These are phyloP conservation scores for Aegithalos caudatus DNA, from an alignment of 2,113 vertebrate species.

Conservation along the genomic window DNA sequence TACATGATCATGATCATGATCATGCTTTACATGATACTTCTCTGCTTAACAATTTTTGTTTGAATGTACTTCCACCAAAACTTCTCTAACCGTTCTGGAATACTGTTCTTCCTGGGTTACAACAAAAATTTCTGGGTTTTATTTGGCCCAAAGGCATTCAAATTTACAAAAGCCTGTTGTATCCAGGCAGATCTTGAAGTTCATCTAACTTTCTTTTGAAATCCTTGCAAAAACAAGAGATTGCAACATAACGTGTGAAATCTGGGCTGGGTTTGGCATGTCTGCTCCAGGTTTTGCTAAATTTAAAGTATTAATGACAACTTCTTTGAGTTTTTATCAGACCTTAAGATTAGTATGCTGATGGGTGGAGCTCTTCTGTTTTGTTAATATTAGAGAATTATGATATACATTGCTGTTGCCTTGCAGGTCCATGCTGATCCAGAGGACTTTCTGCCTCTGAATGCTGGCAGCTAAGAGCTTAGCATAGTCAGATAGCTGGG, in stretches of 20 bases:
- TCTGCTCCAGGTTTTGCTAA: neutral
- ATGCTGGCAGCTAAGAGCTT: neutral
- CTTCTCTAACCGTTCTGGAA: neutral
- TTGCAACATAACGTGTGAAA: neutral
- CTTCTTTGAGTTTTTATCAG: neutral
- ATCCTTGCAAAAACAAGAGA: neutral
- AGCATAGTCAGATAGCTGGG: neutral
- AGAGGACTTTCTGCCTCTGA: neutral
- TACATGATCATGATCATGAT: neutral
- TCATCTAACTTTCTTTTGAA: neutral
- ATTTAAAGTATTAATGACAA: neutral
- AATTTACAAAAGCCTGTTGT: neutral
- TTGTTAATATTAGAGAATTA: neutral
- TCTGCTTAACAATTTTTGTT: neutral
- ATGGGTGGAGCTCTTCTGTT: neutral
- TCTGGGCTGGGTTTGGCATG: neutral
- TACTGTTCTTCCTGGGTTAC: neutral
- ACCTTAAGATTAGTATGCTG: neutral
- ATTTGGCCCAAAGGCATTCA: neutral
- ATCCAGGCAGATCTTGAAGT: neutral
- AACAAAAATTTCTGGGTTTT: neutral
- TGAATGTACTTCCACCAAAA: neutral
- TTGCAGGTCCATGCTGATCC: neutral
- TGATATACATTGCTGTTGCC: neutral
- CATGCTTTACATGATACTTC: neutral